Evolutionary conservation across 2,797 vertebrate species (phyloP), one percentile per base, ranked within the genome.

Genomic region (Rhinatrema bivittatum): DNA sequence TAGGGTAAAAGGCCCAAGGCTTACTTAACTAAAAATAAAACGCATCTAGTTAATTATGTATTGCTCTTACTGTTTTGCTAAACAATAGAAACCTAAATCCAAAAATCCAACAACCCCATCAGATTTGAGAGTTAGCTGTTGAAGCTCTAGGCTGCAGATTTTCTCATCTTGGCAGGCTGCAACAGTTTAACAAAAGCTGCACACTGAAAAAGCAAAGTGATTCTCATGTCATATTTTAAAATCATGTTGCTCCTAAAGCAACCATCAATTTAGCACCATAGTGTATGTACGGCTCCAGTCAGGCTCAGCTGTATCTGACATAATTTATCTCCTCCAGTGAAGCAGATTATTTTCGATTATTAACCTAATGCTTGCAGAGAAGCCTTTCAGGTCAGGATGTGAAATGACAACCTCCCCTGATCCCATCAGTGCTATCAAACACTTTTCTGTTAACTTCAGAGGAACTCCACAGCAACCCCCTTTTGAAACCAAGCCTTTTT

Each of bases 271-370:
- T 70, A 61, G 60, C 61, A 63, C 57, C 30, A 57, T 62, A 77
- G 81, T 65, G 72, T 70, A 62, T 74, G 68, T 68, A 60, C 66
- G 60, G 59, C 53, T 65, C 62, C 57, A 65, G 59, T 78, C 68
- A 56, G 44, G 50, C 69, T 70, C 45, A 46, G 79, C 72, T 69
- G 71, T 55, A 64, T 79, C 78, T 64, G 66, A 79, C 49, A 77
- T 49, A 73, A 71, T 67, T 79, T 61, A 70, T 80, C 60, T 76
- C 74, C 70, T 76, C 76, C 76, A 81, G 52, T 65, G 76, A 82
- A 83, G 68, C 66, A 71, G 36, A 76, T 62, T 58, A 73, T 68
- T 72, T 79, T 86, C 84, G 78, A 76, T 78, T 78, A 83, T 78
- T 81, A 77, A 74, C 60, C 74, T 72, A 63, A 59, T 67, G 47